Base-by-base conservation (phyloP, 2,797 vertebrate genomes). In the Diplodus sargus region DNA sequence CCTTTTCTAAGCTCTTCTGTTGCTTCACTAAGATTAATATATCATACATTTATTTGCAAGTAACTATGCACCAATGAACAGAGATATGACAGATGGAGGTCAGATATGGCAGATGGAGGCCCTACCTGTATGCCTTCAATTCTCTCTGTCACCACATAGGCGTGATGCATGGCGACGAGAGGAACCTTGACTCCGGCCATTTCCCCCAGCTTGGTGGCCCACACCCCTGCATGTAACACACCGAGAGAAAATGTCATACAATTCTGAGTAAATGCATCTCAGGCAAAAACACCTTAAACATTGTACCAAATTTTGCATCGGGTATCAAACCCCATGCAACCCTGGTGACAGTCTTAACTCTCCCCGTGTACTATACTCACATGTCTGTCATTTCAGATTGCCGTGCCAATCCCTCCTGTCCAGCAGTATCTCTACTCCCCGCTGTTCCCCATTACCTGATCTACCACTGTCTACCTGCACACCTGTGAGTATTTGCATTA, bases 61-160 rank as follows among this genome's bases (percentile, higher is more conserved):
- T 30, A 30, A 8, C 30, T 34, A 7, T 34, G 5, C 30, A 28
- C 28, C 25, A 3, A 28, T 28, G 34, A 34, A 34, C 8, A 34
- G 34, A 34, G 34, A 34, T 34, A 34, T 34, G 34, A 34, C 34
- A 34, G 34, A 9, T 34, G 34, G 34, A 34, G 34, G 7, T 34
- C 0, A n/a, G 7, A 53, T 42, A 34, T 13, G 34, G 58, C 16
- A 15, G 9, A 20, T 10, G 15, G 17, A 9, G 10, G n/a, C 22
- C 78, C 49, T 82, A 99, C 98, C 97, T 98, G 98, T 78, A 99
- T 99, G 64, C 98, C 98, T 77, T 99, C 96, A 0, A 99, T 99
- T 89, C 96, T 95, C 91, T 99, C 97, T 0, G 98, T 99, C 85
- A 99, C 97, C 1, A 99, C 96, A 0, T 99, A 99, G 30, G 98